Conservation (phyloP, 2,797 vertebrate species). For the Phoxinus dragarum region DNA sequence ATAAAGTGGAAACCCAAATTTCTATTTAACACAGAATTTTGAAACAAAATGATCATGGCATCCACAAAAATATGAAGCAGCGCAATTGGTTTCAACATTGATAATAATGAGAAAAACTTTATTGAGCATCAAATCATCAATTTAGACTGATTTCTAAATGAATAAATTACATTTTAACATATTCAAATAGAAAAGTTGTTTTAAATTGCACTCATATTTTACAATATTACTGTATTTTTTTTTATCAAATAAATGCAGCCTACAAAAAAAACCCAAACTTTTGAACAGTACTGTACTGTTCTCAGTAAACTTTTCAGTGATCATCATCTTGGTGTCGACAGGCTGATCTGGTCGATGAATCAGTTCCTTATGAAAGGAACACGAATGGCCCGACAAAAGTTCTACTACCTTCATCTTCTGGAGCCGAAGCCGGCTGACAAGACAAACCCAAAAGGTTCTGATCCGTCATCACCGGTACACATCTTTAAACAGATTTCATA, state of each 20-base stretch:
- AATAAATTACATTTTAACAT: background rate
- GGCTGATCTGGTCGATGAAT: constrained; percentile 71
- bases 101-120: background rate
- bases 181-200: background rate
- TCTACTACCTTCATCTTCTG: constrained; percentile 76
- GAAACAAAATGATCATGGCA: background rate
- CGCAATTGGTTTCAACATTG: background rate
- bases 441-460: constrained; percentile 52
- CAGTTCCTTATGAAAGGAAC: constrained; percentile 74
- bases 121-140: background rate
- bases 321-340: constrained; percentile 50
- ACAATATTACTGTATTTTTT: background rate
- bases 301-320: background rate
- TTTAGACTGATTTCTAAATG: background rate
- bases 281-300: background rate
- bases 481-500: background rate
- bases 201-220: background rate
- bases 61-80: background rate
- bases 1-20: background rate
- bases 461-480: constrained; percentile 69
- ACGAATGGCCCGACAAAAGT: constrained; percentile 70
- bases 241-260: background rate
- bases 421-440: constrained; percentile 64
- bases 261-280: background rate
- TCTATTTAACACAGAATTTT: background rate